Base-by-base conservation (phyloP, 2,888 invertebrate species). In the Fabriciana adippe region DNA sequence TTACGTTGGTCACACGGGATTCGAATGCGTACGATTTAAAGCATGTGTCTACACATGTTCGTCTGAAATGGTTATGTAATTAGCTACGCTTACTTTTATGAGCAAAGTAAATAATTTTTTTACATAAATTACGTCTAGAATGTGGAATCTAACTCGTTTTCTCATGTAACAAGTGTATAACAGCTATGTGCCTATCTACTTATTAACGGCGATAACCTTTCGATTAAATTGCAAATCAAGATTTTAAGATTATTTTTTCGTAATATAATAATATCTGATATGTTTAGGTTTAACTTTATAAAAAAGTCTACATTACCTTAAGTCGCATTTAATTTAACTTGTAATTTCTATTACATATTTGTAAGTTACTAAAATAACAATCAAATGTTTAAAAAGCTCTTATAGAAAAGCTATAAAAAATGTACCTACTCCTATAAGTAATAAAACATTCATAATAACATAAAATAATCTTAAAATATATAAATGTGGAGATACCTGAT, bases 1-100 rank as follows among this genome's bases (percentile, higher is more conserved):
- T 60, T 63, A 62, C 59, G 61, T 61, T 62, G 71, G 71, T 72
- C 71, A 70, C 74, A 71, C 68, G 70, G 68, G 60, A 69, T 61
- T 61, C 55, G 53, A 51, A 31, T 56, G 64, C 67, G 31, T 45
- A 60, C 56, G 59, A 50, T 62, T 68, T 68, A 53, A 60, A 68
- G 55, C 51, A 63, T 61, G 59, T 60, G 48, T 65, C 57, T 48
- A 63, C 57, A 55, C 55, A 16, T 48, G 56, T 56, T 51, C 26
- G 31, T 21, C 15, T 60, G 15, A 18, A 61, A 53, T 53, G 18
- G 47, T 67, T 67, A 59, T 55, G 56, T 67, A 59, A 68, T 68
- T 66, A 55, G 62, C 54, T 45, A 51, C 59, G 61, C 53, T 62
- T 48, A 47, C 47, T 41, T 47, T 48, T 53, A 61, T 50, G 64